Conservation (phyloP, 2,797 vertebrate species). For the Zenarchopterus dispar region DNA sequence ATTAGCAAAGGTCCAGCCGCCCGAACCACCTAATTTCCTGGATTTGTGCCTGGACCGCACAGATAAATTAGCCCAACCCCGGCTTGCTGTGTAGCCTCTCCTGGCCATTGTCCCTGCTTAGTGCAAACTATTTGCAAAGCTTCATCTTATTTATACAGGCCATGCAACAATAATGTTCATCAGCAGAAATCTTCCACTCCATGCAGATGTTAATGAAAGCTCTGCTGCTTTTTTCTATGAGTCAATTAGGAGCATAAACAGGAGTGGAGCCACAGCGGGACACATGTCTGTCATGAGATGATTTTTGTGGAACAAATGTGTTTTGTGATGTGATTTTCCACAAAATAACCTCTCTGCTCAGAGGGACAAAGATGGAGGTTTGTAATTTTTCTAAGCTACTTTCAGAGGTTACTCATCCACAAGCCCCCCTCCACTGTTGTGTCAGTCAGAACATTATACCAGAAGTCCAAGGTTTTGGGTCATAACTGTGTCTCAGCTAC, state of each 20-base stretch:
- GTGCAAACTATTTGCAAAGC: conserved; percentile 16
- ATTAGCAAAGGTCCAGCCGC: conserved; percentile 66
- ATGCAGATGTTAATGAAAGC: conserved; percentile 40
- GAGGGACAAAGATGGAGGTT: neutral
- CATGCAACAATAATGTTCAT: conserved; percentile 29
- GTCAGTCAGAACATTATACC: no score
- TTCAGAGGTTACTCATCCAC: neutral
- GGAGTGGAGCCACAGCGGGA: conserved; percentile 30
- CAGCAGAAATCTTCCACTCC: conserved; percentile 27
- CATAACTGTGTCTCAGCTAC: no score
- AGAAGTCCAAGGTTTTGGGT: no score
- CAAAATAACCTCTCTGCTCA: conserved; percentile 12
- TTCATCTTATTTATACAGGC: conserved; percentile 40
- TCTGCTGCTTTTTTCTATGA: conserved; percentile 47
- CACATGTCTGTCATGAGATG: conserved; percentile 26
- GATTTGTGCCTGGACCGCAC: conserved; percentile 56
- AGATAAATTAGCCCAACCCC: conserved; percentile 46
- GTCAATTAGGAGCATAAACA: conserved; percentile 52
- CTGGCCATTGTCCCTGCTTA: conserved; percentile 15
- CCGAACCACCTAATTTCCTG: conserved; percentile 68
- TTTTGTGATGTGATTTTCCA: conserved; percentile 2
- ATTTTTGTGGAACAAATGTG: conserved; percentile 11
- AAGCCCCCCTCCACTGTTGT: no score
- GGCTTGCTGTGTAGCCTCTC: conserved; percentile 21
- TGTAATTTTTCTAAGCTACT: conserved; percentile 3